Evolutionary conservation across 2,888 invertebrate species (phyloP).

Genomic region (Ellobium chinense): DNA sequence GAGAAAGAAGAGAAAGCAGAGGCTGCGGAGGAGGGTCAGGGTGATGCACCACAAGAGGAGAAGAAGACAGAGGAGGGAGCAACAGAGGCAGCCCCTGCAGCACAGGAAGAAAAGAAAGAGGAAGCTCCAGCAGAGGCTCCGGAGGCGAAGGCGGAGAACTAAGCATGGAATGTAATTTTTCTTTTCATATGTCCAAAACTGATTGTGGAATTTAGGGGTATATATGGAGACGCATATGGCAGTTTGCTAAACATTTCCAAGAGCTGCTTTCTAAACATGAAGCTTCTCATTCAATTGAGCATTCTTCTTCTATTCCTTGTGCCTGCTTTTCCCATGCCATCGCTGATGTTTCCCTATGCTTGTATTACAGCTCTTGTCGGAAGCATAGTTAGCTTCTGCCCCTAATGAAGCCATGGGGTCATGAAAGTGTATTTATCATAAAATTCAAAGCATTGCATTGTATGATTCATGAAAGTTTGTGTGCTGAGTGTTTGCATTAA

Average conservation of each 20-base stretch:
- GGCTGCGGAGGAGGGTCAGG: slow-evolving; percentile 21
- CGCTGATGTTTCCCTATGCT: slow-evolving; percentile 1
- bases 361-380: background rate
- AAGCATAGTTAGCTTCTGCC: too few species aligned
- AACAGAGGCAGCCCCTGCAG: background rate
- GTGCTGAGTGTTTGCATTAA: too few species aligned
- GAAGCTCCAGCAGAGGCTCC: slow-evolving; percentile 92
- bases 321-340: slow-evolving; percentile 25
- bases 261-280: background rate
- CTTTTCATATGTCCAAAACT: too few species aligned
- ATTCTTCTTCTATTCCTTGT: background rate
- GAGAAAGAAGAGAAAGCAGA: slow-evolving; percentile 42
- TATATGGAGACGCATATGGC: too few species aligned
- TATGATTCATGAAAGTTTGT: too few species aligned
- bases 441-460: too few species aligned
- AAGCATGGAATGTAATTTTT: too few species aligned
- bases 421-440: too few species aligned
- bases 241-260: background rate
- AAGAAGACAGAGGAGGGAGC: background rate
- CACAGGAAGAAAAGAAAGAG: slow-evolving; percentile 83
- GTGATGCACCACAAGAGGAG: background rate
- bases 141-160: slow-evolving; percentile 81
- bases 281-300: background rate
- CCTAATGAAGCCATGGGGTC: too few species aligned
- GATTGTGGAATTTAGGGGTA: too few species aligned